These are phyloP conservation scores for Lasioglossum leucozonium DNA, from an alignment of 2,888 invertebrate species.

Conservation along the genomic window DNA sequence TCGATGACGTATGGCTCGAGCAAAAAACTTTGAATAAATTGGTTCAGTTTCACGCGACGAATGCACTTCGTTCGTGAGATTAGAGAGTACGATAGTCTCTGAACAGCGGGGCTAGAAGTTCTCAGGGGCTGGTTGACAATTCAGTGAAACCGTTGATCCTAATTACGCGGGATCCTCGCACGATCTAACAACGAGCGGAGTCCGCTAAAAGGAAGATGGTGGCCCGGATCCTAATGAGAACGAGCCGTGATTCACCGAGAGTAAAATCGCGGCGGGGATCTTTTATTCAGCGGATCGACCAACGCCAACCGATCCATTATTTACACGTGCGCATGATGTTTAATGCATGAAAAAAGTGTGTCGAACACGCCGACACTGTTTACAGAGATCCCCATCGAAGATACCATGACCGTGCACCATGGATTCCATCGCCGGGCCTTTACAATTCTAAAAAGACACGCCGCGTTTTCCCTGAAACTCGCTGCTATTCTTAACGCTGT, in stretches of 20 bases:
- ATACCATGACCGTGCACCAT: constrained; percentile 23
- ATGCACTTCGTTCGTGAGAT: constrained; percentile 12
- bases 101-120: background rate
- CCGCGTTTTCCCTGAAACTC: background rate
- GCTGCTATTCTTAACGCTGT: background rate
- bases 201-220: background rate
- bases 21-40: background rate
- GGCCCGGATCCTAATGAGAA: constrained; percentile 2
- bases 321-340: constrained; percentile 46
- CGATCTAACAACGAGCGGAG: background rate
- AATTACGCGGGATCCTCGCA: constrained; percentile 34
- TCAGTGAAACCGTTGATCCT: constrained; percentile 50
- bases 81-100: constrained; percentile 20
- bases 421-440: background rate
- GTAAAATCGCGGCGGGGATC: constrained; percentile 38
- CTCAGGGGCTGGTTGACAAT: constrained; percentile 30
- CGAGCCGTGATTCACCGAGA: constrained; percentile 5
- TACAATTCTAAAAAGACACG: constrained; percentile 2
- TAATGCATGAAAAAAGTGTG: constrained; percentile 43
- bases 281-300: constrained; percentile 48
- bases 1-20: background rate
- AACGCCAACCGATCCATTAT: constrained; percentile 45
- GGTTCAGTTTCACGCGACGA: constrained; percentile 8
- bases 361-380: background rate
- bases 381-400: constrained; percentile 19